A percentile compares a stretch with the other conserved stretches of the same genome.
Evolutionary conservation across 2,888 invertebrate species (phyloP).

Genomic region (Callinectes sapidus): DNA sequence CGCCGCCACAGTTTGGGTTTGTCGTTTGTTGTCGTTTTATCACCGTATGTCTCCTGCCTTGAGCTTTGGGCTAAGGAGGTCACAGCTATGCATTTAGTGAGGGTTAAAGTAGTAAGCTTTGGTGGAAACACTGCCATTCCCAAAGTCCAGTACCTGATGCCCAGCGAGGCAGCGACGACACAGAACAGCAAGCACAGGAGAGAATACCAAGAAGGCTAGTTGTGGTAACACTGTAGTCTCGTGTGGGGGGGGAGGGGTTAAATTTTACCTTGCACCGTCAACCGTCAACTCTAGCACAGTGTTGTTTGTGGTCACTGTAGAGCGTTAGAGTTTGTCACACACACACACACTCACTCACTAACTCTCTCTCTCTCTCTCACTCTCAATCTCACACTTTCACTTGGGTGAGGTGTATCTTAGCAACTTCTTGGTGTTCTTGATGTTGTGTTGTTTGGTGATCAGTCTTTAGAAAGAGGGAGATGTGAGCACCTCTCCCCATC

Average conservation of each 20-base stretch:
- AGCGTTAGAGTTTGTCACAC: not conserved
- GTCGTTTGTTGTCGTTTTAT: not conserved
- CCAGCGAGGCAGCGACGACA: not conserved
- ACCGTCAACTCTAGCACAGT: not conserved
- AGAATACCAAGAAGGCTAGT: slow-evolving; percentile 5
- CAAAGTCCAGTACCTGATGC: slow-evolving; percentile 14
- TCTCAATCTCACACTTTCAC: not conserved
- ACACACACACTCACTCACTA: not conserved
- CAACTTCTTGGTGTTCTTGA: not conserved
- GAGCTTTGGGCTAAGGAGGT: not conserved
- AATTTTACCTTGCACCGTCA: not conserved
- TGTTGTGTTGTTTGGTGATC: not conserved
- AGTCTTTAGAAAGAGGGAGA: not conserved
- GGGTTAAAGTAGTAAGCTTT: not conserved
- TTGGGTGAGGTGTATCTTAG: not conserved
- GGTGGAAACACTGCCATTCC: slow-evolving; percentile 13
- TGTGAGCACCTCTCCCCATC: not conserved
- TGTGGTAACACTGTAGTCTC: not conserved
- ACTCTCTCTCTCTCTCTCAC: no score
- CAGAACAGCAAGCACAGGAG: not conserved
- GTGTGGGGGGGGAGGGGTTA: not conserved
- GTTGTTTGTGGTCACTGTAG: not conserved
- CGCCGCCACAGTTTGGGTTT: not conserved
- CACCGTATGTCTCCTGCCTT: not conserved
- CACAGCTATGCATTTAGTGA: slow-evolving; percentile 14